Evolutionary conservation across 2,113 vertebrate genomes (phyloP).

Genomic region (Sinocyclocheilus rhinocerous): DNA sequence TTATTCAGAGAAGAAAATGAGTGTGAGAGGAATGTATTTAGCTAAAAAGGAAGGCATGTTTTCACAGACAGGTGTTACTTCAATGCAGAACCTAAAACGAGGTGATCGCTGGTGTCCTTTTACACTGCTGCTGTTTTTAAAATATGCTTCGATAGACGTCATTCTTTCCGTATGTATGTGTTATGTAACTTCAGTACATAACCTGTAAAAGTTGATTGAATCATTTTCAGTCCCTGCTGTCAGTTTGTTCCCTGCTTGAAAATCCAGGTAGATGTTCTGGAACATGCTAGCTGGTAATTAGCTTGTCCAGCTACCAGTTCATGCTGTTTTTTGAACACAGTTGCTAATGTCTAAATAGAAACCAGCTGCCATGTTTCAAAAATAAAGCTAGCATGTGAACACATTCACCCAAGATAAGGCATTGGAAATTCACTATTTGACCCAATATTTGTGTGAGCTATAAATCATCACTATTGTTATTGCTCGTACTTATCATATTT

Average conservation of each 20-base stretch:
- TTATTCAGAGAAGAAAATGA: conserved; percentile 25
- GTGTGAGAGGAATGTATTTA: conserved; percentile 8
- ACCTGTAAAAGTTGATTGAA: neutral
- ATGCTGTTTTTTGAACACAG: neutral
- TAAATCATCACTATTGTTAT: neutral
- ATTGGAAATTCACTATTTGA: neutral
- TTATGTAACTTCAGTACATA: neutral
- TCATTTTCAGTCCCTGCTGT: conserved; percentile 12
- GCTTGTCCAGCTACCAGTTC: neutral
- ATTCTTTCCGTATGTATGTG: neutral
- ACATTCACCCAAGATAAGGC: neutral
- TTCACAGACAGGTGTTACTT: conserved; percentile 30
- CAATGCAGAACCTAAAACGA: neutral
- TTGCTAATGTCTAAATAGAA: neutral
- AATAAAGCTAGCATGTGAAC: neutral
- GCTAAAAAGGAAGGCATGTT: conserved; percentile 12
- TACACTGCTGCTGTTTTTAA: neutral
- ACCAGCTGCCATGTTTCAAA: too few relatives aligned
- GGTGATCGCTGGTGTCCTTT: neutral
- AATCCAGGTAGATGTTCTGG: conserved; percentile 2
- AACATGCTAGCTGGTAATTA: neutral
- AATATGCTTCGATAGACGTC: neutral
- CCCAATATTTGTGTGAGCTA: neutral
- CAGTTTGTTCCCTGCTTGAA: neutral
- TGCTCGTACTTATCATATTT: neutral